Base-by-base conservation (phyloP, 1,140 invertebrate species). In the Leptopilina boulardi region DNA sequence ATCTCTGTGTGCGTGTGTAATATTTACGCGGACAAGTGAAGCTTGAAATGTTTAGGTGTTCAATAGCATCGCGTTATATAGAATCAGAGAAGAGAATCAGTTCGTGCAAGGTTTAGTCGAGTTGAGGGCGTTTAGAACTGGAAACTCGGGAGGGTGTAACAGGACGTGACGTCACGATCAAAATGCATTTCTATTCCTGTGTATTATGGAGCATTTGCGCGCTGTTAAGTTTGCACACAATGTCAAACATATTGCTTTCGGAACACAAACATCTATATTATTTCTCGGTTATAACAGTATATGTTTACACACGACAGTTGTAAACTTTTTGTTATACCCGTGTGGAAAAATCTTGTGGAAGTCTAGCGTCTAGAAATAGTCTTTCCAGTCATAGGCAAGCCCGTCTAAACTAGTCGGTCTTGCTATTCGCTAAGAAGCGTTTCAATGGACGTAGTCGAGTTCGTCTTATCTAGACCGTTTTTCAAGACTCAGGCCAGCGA, bases 171-270 rank as follows among this genome's bases (percentile, higher is more conserved):
- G 51, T 73, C 72, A 9, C 73, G 41, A 19, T 70, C 70, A 73
- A 82, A 83, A 75, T 76, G 72, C 76, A 81, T 81, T 77, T 77
- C 66, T 76, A 72, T 76, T 51, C 51, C 26, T 66, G 59, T 66
- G 21, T 66, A 66, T 66, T 73, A 54, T 54, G 73, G 9, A 77
- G 54, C 70, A 26, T 41, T 59, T 75, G 76, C 59, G 44, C 18
- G 6, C 21, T 47, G 34, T 76, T 72, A 76, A 54, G 56, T 74
- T 34, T 54, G 21, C 26, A 79, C 75, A 77, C 78, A 81, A 76
- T 71, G 44, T 42, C 18, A 10, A 56, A 70, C 76, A 76, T 78
- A 74, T 72, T 44, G 34, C 74, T 59, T 79, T 81, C 76, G 30
- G 76, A 81, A 74, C 23, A 23, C 34, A 47, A 23, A 54, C n/a